Base-by-base conservation (phyloP, 2,113 vertebrate species). In the Gnathonemus echidnorhynchus region DNA sequence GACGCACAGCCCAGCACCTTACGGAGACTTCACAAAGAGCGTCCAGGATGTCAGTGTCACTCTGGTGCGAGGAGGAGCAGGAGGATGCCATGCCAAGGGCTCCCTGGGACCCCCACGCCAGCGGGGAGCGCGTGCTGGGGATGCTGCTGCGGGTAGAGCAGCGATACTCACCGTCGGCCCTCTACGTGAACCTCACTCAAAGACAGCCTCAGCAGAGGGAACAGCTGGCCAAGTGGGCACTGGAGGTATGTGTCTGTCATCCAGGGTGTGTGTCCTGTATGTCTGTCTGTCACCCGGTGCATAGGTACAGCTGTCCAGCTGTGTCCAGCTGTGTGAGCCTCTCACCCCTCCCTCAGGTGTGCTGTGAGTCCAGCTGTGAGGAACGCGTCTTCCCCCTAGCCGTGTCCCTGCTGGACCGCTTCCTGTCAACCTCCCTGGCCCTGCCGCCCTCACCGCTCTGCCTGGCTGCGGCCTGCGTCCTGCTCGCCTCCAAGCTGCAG, bases 401-500 rank as follows among this genome's bases (percentile, higher is more conserved):
- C 3, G 95, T 96, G 49, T 96, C 95, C 6, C 94, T 96, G 86
- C 88, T 97, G 94, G 96, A 97, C 90, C 90, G 96, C 15, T 96
- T 94, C 90, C 92, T 97, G 90, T 95, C 96, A 0, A 89, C 91
- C 21, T 92, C 95, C 0, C 89, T 96, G 86, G 92, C 95, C 2
- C 74, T 95, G 17, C 94, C 95, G 0, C 92, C 92, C 6, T 94
- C 94, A 0, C 93, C 95, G 0, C 93, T 93, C 92, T 95, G 96
- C 88, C 93, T 97, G 35, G 93, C 94, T 0, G 94, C 96, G 0
- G 93, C 95, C 66, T 97, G 96, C 90, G 88, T 97, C 90, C 95
- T 97, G 86, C 93, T 97, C 39, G 94, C 96, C 84, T 97, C 96
- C 13, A 97, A 97, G 83, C 94, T 97, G 86, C 92, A 92, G 0